Evolutionary conservation across 1,140 invertebrate species (phyloP), one percentile per base, ranked within the genome.

Genomic region (Cyphomyrmex costatus): DNA sequence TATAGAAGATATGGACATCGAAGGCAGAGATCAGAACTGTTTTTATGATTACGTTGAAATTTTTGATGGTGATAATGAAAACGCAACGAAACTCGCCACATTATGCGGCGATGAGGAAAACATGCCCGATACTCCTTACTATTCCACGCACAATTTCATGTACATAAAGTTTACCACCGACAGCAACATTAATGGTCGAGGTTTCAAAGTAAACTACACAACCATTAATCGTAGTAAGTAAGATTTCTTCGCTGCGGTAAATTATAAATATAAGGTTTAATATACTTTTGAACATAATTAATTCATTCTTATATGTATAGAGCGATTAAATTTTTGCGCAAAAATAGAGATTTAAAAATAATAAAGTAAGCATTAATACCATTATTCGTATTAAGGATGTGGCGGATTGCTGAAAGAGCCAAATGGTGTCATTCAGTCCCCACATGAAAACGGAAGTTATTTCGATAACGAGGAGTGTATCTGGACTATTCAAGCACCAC

Each of bases 401-500:
- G 98, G 98, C 51, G 97, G 97, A 21, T 96, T 98, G 42, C 94
- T 96, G 16, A 97, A 95, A 87, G 93, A 95, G 14, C 88, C 94
- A 14, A 93, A 94, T 0, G 96, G 97, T 1, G 92, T 94, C 4
- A 97, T 98, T 77, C 95, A 96, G 7, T 93, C 96, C 73, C 97
- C 97, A 0, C 82, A 87, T 12, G 77, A 78, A 7, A 95, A 95
- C 8, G 92, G 94, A 12, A 65, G 83, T 14, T 98, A 98, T 92
- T 95, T 94, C 10, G 95, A 96, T 90, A 95, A 96, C 49, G 95
- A 96, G 24, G 95, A 95, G 14, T 99, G 98, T 93, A 96, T 94
- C 16, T 99, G 98, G 98, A 95, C 97, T 2, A 96, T 99, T 42
- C 95, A 96, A 85, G 98, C 97, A 7, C 96, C 97, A 0, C 92